These are phyloP conservation scores for Tribolium castaneum DNA, from an alignment of 1,140 invertebrate species.

Conservation along the genomic window DNA sequence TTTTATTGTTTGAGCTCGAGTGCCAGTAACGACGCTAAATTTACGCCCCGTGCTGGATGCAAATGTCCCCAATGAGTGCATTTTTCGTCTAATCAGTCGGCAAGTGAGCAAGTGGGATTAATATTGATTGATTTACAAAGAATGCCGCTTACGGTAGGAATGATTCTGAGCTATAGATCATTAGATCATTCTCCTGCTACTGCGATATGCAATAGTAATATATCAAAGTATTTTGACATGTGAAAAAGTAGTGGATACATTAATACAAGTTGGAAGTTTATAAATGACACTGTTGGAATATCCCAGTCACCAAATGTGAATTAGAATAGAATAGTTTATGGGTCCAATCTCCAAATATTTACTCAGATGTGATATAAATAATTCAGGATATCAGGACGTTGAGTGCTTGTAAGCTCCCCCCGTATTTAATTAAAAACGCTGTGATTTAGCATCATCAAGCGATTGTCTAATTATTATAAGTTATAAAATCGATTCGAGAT, in stretches of 20 bases:
- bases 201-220: constrained; percentile 54
- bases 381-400: constrained; percentile 35
- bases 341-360: constrained; percentile 39
- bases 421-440: constrained; percentile 14
- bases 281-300: constrained; percentile 52
- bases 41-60: not conserved
- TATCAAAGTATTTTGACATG: constrained; percentile 59
- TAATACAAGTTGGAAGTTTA: constrained; percentile 52
- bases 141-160: constrained; percentile 42
- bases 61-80: too few relatives aligned
- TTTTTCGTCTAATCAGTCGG: constrained; percentile 16
- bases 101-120: constrained; percentile 32
- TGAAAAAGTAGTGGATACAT: constrained; percentile 56
- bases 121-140: constrained; percentile 44
- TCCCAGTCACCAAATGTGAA: constrained; percentile 53
- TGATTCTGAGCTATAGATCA: constrained; percentile 51
- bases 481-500: constrained; percentile 42
- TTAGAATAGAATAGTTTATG: constrained; percentile 47
- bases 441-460: not conserved
- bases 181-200: constrained; percentile 53
- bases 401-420: constrained; percentile 1
- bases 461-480: constrained; percentile 31
- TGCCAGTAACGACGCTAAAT: constrained; percentile 28
- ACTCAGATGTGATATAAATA: constrained; percentile 37
- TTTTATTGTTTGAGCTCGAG: constrained; percentile 32